These are phyloP conservation scores for Pelodiscus sinensis DNA, from an alignment of 2,113 vertebrate species.

Conservation along the genomic window DNA sequence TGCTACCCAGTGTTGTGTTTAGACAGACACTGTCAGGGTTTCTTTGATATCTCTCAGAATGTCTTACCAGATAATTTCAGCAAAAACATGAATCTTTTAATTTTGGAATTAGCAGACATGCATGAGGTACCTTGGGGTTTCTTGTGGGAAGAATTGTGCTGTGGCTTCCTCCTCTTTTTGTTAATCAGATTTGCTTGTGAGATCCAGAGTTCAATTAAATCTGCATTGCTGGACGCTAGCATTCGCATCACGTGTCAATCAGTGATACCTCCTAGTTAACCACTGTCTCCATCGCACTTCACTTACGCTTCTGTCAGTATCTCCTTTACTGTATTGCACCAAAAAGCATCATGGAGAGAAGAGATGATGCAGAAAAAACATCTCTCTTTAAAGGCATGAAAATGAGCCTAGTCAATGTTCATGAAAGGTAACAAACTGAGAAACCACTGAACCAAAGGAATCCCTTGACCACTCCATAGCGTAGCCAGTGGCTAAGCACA, in stretches of 20 bases:
- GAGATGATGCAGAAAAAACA: neutral
- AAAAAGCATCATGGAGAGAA: neutral
- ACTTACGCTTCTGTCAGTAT: accelerated
- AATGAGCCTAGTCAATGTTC: neutral
- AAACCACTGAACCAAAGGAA: neutral
- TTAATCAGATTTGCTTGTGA: neutral
- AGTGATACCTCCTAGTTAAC: neutral
- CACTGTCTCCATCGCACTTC: neutral
- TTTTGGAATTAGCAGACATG: neutral
- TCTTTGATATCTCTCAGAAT: neutral
- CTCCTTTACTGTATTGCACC: neutral
- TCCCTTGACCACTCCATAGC: neutral
- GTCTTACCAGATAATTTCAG: neutral
- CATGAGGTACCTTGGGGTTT: accelerated
- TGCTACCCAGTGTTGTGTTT: neutral
- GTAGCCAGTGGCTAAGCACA: neutral
- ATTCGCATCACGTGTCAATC: accelerated
- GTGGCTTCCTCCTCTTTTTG: neutral
- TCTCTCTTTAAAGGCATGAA: neutral
- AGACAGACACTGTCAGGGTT: accelerated
- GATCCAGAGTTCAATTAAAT: accelerated
- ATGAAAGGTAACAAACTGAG: neutral
- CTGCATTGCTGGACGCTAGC: neutral
- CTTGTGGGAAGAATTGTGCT: neutral
- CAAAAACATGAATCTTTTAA: neutral